Evolutionary conservation across 1,140 invertebrate genomes (phyloP), one percentile per base, ranked within the genome.

Genomic region (Anadara kagoshimensis): DNA sequence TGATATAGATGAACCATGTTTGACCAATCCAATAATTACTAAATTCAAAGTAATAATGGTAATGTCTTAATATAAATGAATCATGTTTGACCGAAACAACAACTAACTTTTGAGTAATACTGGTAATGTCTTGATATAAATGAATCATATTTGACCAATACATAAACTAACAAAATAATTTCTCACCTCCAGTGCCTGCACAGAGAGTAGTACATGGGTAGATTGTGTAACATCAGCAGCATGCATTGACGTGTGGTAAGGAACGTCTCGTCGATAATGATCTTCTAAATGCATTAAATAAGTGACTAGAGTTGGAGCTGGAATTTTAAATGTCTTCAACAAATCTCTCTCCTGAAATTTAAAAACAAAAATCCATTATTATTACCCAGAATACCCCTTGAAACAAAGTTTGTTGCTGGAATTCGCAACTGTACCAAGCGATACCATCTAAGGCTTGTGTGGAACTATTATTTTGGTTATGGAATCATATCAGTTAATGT

Each of bases 221-320:
- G 90, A 90, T 79, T 91, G 91, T 14, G 90, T 89, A 56, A 91
- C 91, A 80, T 91, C 91, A 49, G 91, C 90, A 36, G 90, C 91
- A 75, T 91, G 91, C 69, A 91, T 88, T 66, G 87, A 85, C 75
- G 91, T 91, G 80, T 91, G 91, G 82, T 90, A 90, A 64, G 89
- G 88, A 29, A 85, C 84, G 65, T 91, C 90, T 26, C 78, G 64
- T 75, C 97, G 93, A 90, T 99, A 99, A 90, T 99, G 97, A 90
- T 98, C 97, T 91, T 99, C 98, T 75, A 99, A 92, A 67, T 97
- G 98, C 92, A 97, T 95, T 90, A 99, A 93, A 90, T 98, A 99
- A 70, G 95, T 96, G 82, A 99, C 92, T 89, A 99, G 94, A 64
- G 94, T 97, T 89, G 96, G 95, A 51, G 96, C 92, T 72, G 96